Evolutionary conservation across 2,888 invertebrate genomes (phyloP), one percentile per base, ranked within the genome.

Genomic region (Lordiphosa fenestrarum): DNA sequence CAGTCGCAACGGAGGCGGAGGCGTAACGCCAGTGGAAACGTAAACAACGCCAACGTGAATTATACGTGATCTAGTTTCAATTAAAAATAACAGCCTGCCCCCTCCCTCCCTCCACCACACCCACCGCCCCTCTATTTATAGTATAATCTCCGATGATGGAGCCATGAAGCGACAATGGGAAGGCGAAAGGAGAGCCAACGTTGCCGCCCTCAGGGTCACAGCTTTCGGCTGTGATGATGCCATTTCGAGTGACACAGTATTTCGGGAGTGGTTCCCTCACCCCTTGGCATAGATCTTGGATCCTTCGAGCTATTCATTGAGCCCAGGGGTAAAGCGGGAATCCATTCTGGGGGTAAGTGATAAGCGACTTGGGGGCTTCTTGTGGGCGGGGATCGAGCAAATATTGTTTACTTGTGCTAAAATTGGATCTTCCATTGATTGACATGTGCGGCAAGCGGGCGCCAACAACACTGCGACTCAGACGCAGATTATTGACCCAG

Each of bases 51-150:
- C 77, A 76, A 76, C 81, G 77, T 83, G 77, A 59, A 80, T 71
- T 80, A 58, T 69, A 70, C 84, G 84, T 86, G 86, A 86, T 86
- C 86, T 85, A 86, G 83, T 86, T 86, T 83, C 56, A 52, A 83
- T 81, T 84, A 75, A 76, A 86, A 86, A 85, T 72, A 63, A 56
- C 49, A 55, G 40, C 57, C 83, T 9, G 9, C 30, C 30, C 9
- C 30, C 30, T 10, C 10, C 30, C 30, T 9, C 9, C 30, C 9
- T 10, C 9, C 30, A 6, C 23, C 23, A 23, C 9, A 9, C 7
- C 30, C 9, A 9, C 10, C 10, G 9, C 9, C 84, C 73, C 71
- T 61, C 80, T 86, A 85, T 86, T 85, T 86, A 85, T 85, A 85
- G 84, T 77, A 82, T 59, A 63, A 73, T 30, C 55, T 62, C 55